Evolutionary conservation across 2,888 invertebrate genomes (phyloP), one percentile per base, ranked within the genome.

Genomic region (Macroteleia sp.): DNA sequence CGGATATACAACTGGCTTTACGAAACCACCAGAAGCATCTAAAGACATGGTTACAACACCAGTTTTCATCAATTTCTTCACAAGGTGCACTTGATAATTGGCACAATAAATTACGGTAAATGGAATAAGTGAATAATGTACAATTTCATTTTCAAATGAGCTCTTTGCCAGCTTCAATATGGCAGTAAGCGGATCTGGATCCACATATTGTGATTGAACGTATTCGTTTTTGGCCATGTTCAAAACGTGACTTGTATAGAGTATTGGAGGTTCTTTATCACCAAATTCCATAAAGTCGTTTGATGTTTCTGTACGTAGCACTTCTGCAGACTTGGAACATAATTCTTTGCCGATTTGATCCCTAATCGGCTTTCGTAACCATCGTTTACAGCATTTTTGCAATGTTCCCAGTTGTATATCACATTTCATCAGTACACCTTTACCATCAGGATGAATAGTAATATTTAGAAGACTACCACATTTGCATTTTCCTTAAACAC

Each of bases 1-100:
- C 6, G 66, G 62, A 6, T 56, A 48, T 0, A 25, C 19, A 0
- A 80, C 28, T 14, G 17, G 34, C 30, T 28, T n/a, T 0, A 76
- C 50, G 3, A 81, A 50, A n/a, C 70, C 52, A 2, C 83, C 82
- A 1, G 81, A 80, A 9, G 81, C 75, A 66, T 83, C 32, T 10
- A 32, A 10, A 10, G 9, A 8, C 2, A 32, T 9, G 6, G 48
- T 9, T 6, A 48, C 28, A 1, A 12, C 1, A 16, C 9, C 30
- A 10, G n/a, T n/a, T n/a, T 17, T 28, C 8, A 9, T 1, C 2
- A 17, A 16, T 36, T 73, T 75, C 30, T 74, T 50, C n/a, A 64
- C 77, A 12, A 77, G 39, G 14, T 81, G 61, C 0, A 79, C 20
- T 59, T 82, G 82, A 16, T 69, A 61, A 22, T 39, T 39, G 3